Base-by-base conservation (phyloP, 2,113 vertebrate species). In the Gambusia affinis region DNA sequence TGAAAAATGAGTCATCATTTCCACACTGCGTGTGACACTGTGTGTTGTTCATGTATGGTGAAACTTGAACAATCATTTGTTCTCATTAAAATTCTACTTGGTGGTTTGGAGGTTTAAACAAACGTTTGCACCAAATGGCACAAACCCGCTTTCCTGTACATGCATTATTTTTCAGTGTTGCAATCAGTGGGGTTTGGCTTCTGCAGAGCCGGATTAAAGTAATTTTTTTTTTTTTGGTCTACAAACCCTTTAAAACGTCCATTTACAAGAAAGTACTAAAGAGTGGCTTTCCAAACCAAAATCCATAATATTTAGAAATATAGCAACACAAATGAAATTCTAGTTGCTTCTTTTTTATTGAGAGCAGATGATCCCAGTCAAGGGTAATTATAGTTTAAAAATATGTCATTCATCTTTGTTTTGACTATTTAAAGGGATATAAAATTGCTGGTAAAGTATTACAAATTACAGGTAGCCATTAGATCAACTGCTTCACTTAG, bases 1-100 rank as follows among this genome's bases (percentile, higher is more conserved):
- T 81, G 83, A 90, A 66, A 88, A 76, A 84, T 85, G 71, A 89
- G 78, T 89, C 88, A 88, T 68, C 63, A 72, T 79, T 68, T 27
- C 60, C 70, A 64, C 66, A 69, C 64, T 78, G 64, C 75, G 64
- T 69, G 67, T 78, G 70, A 68, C 76, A 42, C 65, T 64, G 60
- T 72, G 60, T 72, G 75, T 82, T 42, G 6, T 60, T 67, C 39
- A 44, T 62, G 42, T 67, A 17, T 8, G n/a, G 54, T 74, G 30
- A 81, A 76, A 63, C 39, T 14, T 73, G 61, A 30, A 69, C 31
- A 44, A 47, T 65, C 71, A 42, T 31, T 57, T 28, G 62, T 62
- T 61, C 42, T 66, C 24, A 33, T 74, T 68, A 65, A 63, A 35
- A 6, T 60, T 71, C n/a, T 24, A 30, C 17, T 60, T 54, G 70